Base-by-base conservation (phyloP, 2,797 vertebrate genomes). In the Melopsittacus undulatus region DNA sequence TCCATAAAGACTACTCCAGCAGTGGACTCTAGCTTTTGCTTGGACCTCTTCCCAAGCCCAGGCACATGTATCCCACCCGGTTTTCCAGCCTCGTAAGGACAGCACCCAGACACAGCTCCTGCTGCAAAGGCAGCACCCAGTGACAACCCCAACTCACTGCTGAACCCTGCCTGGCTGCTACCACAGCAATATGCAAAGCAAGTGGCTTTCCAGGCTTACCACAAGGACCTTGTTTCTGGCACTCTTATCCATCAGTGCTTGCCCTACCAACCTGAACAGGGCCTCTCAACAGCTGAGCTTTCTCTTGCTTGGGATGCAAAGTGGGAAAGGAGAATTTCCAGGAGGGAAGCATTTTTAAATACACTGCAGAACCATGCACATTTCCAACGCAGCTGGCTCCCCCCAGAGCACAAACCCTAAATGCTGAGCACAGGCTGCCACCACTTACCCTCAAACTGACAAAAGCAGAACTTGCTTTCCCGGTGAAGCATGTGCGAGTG, bases 371-470 rank as follows among this genome's bases (percentile, higher is more conserved):
- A 75, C 9, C 46, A 64, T 0, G 1, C 15, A 21, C 17, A 34
- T 83, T 90, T 90, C 45, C 70, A 90, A 27, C 34, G 64, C 52
- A 52, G 42, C 29, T 78, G 66, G 57, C 62, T 36, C 1, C 10
- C 43, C 11, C 2, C 34, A 48, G 34, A 90, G 82, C 70, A 94
- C 49, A 91, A 94, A 10, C 49, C 57, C 63, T 49, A 23, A 92
- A 64, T 5, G 0, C 46, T 43, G 38, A 87, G 72, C 57, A 68
- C 52, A 78, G 87, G 46, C 74, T 89, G 80, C 59, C 89, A 76
- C 46, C 57, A 36, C 38, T 83, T 81, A 63, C 66, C 45, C 76
- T 95, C 85, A 38, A 83, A 92, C 54, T 59, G 64, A 81, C 20
- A 57, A 0, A 1, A 80, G 42, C 38, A 48, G 66, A 86, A 70